These are phyloP conservation scores for Linnaemya vulpina DNA, from an alignment of 2,888 invertebrate species.

Conservation along the genomic window DNA sequence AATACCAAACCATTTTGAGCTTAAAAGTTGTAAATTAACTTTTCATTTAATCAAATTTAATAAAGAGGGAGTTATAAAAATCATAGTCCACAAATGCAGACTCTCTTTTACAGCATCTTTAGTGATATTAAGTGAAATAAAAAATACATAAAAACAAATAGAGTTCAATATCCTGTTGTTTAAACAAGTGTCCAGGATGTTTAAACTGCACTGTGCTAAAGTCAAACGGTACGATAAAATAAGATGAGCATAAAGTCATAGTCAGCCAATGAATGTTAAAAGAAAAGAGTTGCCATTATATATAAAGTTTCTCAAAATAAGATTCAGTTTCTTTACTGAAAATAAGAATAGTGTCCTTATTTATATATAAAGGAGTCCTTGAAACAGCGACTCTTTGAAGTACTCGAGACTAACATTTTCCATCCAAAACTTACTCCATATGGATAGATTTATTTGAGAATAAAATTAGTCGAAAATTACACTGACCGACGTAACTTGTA, in stretches of 20 bases:
- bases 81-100: not conserved
- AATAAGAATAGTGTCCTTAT: too few relatives aligned
- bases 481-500: too few relatives aligned
- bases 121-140: constrained; percentile 27
- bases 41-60: constrained; percentile 10
- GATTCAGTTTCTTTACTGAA: too few relatives aligned
- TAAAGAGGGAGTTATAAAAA: not conserved
- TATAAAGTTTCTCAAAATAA: too few relatives aligned
- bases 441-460: too few relatives aligned
- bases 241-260: constrained; percentile 29
- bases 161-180: constrained; percentile 72
- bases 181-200: constrained; percentile 70
- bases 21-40: not conserved
- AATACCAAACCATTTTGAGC: not conserved
- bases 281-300: constrained; percentile 32
- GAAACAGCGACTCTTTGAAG: too few relatives aligned
- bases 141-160: constrained; percentile 58
- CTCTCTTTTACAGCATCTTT: constrained; percentile 26
- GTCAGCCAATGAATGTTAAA: constrained; percentile 28
- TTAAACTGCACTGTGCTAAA: constrained; percentile 55
- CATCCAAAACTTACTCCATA: too few relatives aligned
- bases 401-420: too few relatives aligned
- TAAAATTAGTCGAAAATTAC: too few relatives aligned
- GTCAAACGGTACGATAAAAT: constrained; percentile 44
- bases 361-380: too few relatives aligned